Evolutionary conservation across 2,888 invertebrate genomes (phyloP), one percentile per base, ranked within the genome.

Genomic region (Parapristionchus giblindavisi): DNA sequence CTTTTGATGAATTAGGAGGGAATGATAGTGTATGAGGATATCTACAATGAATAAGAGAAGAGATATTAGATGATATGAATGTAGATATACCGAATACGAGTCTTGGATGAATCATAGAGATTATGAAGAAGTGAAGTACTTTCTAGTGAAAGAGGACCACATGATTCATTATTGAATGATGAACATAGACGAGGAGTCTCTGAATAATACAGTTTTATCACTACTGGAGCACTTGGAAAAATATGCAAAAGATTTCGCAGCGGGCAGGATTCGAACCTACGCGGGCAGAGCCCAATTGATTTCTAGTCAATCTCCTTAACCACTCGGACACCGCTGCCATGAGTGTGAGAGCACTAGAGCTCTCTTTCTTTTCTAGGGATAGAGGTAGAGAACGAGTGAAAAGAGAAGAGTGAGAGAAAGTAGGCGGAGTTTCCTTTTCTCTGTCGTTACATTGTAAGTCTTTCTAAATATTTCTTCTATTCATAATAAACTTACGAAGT

Each of bases 211-310:
- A n/a, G n/a, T n/a, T n/a, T n/a, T n/a, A n/a, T n/a, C n/a, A n/a
- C n/a, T n/a, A n/a, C n/a, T n/a, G n/a, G n/a, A n/a, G n/a, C 48
- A 11, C 48, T 56, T 56, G 11, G 24, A 8, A 8, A 56, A 17
- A 24, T 27, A 56, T 27, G 68, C 68, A 68, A 68, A 68, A 68
- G 21, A 24, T 68, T 73, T 61, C 73, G 73, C 73, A 75, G 63
- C 65, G 52, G 34, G 74, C 74, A 77, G 76, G 75, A 77, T 75
- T 79, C 78, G 80, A 77, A 77, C 75, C 76, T 77, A 66, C 78
- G 76, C 77, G 77, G 70, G 68, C 76, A 75, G 51, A 77, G 77
- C 75, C 76, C 77, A 78, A 60, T 75, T 75, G 78, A 76, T 77
- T 77, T 77, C 77, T 60, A 76, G 72, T 76, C 76, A 76, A 76